Conservation (phyloP, 1,140 invertebrate species). For the Drosophila chauvacae region DNA sequence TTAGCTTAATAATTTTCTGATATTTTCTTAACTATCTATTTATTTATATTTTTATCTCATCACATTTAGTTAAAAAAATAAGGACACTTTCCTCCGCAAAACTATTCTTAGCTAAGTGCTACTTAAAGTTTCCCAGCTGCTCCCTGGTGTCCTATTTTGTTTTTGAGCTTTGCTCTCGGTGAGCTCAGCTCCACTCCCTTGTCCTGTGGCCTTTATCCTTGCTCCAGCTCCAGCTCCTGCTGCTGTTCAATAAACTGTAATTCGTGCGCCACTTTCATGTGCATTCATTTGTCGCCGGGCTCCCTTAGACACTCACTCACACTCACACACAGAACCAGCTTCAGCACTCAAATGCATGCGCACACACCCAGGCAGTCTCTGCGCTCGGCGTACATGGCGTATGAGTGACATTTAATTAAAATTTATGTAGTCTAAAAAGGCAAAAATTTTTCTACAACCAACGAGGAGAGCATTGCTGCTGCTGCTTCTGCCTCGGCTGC, state of each 20-base stretch:
- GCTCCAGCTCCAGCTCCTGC: conserved; percentile 9
- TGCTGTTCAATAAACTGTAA: conserved; percentile 80
- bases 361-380: conserved; percentile 33
- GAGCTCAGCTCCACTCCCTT: conserved; percentile 10
- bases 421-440: conserved; percentile 79
- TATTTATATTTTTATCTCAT: neutral
- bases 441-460: conserved; percentile 59
- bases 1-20: neutral
- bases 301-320: conserved; percentile 15
- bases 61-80: neutral
- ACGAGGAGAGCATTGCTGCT: conserved; percentile 15
- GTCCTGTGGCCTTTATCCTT: conserved; percentile 6
- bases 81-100: neutral
- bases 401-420: conserved; percentile 83
- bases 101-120: conserved; percentile 11
- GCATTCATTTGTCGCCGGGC: conserved; percentile 72
- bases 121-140: conserved; percentile 10
- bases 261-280: conserved; percentile 74
- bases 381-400: conserved; percentile 75
- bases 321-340: neutral
- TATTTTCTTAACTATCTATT: neutral
- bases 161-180: conserved; percentile 9
- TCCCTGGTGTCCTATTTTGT: conserved; percentile 33
- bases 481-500: conserved; percentile 31
- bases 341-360: conserved; percentile 45